A percentile compares a stretch with the other conserved stretches of the same genome.
phyloP scores from a whole-genome alignment of 2,888 invertebrate species.

The Acleris sparsana region DNA sequence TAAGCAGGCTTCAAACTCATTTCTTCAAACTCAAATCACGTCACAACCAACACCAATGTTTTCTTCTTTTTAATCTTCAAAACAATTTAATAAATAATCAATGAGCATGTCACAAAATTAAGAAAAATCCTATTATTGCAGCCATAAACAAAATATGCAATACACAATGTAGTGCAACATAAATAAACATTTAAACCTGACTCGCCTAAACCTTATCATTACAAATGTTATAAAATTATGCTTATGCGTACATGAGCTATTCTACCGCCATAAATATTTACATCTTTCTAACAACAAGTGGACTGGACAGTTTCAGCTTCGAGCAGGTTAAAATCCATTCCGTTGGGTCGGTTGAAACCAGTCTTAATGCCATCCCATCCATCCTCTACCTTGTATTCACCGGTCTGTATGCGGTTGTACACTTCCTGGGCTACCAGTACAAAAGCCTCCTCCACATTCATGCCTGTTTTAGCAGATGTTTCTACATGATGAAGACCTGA shows the following conservation, averaged over 20 bases:
- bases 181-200: conserved; percentile 23
- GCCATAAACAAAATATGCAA: conserved; percentile 21
- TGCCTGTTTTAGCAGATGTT: conserved; percentile 96
- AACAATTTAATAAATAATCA: conserved; percentile 6
- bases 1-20: conserved; percentile 21
- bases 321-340: conserved; percentile 91
- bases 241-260: conserved; percentile 50
- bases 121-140: conserved; percentile 14
- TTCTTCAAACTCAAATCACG: conserved; percentile 9
- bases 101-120: conserved; percentile 20
- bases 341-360: conserved; percentile 92
- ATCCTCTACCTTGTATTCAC: conserved; percentile 96
- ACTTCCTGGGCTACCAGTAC: conserved; percentile 95
- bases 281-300: conserved; percentile 89
- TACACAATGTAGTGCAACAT: conserved; percentile 29
- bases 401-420: conserved; percentile 93
- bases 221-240: conserved; percentile 56
- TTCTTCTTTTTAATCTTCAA: not conserved
- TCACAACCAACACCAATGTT: conserved; percentile 11
- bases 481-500: conserved; percentile 93
- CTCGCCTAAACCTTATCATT: conserved; percentile 33
- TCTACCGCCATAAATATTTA: conserved; percentile 48
- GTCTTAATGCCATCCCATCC: conserved; percentile 99
- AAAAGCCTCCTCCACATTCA: conserved; percentile 97
- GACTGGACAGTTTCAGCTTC: conserved; percentile 95